Evolutionary conservation across 1,140 invertebrate genomes (phyloP), one percentile per base, ranked within the genome.

Genomic region (Drosophila lini): DNA sequence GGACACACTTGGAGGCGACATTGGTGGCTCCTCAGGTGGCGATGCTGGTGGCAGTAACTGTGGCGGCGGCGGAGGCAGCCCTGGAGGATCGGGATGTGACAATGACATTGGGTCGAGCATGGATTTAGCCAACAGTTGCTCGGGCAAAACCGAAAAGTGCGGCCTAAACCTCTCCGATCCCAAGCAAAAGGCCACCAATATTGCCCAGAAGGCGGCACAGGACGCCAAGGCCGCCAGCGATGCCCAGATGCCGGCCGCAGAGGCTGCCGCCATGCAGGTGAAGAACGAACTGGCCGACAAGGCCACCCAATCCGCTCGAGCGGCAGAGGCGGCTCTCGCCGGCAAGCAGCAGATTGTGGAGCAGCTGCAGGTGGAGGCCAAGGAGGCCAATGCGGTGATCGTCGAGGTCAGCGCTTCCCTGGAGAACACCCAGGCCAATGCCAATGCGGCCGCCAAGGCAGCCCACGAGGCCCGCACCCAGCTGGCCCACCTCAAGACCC

Each of bases 261-360:
- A 94, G 44, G 94, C 95, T 65, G 95, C 95, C 3, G 93, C 95
- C n/a, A 94, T 93, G 11, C 91, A 95, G 93, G 95, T 95, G 10
- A 96, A 95, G 89, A 92, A 93, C 2, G 94, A 95, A 90, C 78
- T 95, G 47, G 95, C 95, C 2, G 94, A 95, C 57, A 95, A 95
- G 81, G 95, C 95, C 0, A 81, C 94, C 3, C 94, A 95, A 80
- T 94, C 95, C 8, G 95, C 95, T 0, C 94, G 95, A 65, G 95
- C 94, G 2, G 95, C 95, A 0, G 94, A 95, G 76, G 95, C 94
- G 0, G 95, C 94, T 0, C 86, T 96, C 2, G 93, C 94, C 8
- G 94, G 94, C 0, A 95, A 95, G 73, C 93, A 95, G 71, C 93
- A 94, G 31, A 93, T 95, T 16, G 93, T 95, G 0, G 94, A 95